A percentile compares a stretch with the other conserved stretches of the same genome.
phyloP scores from a whole-genome alignment of 2,888 invertebrate genomes.

The Hylaea fasciaria region DNA sequence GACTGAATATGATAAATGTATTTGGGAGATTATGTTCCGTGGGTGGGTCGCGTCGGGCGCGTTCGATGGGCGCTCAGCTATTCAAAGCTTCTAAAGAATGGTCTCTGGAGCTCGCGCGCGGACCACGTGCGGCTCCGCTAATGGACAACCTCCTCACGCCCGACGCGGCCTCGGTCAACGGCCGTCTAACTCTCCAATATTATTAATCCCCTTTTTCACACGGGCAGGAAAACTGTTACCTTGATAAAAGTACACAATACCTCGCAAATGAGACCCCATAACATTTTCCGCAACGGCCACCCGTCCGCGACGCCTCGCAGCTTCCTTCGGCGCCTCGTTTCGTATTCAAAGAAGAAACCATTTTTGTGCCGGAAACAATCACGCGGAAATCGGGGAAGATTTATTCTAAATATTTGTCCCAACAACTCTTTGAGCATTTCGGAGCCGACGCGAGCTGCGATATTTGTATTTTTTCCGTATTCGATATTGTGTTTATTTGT shows the following conservation, averaged over 20 bases:
- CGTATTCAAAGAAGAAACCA: constrained; percentile 64
- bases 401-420: constrained; percentile 68
- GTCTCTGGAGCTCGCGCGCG: constrained; percentile 31
- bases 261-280: constrained; percentile 19
- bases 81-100: constrained; percentile 56
- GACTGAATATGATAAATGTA: constrained; percentile 82
- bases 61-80: constrained; percentile 51
- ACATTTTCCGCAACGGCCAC: constrained; percentile 29
- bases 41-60: constrained; percentile 58
- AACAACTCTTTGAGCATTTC: constrained; percentile 46
- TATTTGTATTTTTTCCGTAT: constrained; percentile 55
- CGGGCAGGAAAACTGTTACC: no score
- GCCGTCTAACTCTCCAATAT: no score
- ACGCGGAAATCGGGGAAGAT: constrained; percentile 61
- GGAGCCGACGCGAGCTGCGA: constrained; percentile 26
- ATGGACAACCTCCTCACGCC: not conserved
- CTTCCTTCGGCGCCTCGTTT: constrained; percentile 48
- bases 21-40: constrained; percentile 78
- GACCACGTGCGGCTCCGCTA: constrained; percentile 7
- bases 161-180: no score
- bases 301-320: constrained; percentile 11
- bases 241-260: constrained; percentile 22
- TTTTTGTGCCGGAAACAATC: constrained; percentile 59
- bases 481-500: constrained; percentile 42
- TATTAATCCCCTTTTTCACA: no score